These are phyloP conservation scores for Lasioglossum oenotherae DNA, from an alignment of 2,888 invertebrate genomes.

Conservation along the genomic window DNA sequence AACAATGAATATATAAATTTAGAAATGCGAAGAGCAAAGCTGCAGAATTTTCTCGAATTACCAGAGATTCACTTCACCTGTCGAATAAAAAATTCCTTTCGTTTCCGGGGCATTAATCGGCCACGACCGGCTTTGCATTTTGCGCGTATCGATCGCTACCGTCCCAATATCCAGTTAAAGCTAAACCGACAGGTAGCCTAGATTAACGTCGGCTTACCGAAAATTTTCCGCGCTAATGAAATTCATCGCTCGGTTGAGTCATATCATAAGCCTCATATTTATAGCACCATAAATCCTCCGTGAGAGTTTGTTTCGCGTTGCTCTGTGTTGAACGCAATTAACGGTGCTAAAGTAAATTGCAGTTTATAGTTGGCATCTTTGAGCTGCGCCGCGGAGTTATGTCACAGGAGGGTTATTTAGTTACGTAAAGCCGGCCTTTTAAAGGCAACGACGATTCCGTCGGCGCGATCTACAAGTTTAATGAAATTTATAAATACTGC, in stretches of 20 bases:
- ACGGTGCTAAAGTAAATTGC: constrained; percentile 42
- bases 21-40: neutral
- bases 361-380: constrained; percentile 30
- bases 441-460: neutral
- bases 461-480: neutral
- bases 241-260: constrained; percentile 58
- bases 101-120: constrained; percentile 6
- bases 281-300: constrained; percentile 57
- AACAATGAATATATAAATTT: neutral
- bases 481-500: neutral
- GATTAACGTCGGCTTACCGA: constrained; percentile 44
- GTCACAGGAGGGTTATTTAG: neutral
- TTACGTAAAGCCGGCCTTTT: constrained; percentile 3
- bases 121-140: neutral
- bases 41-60: neutral
- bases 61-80: neutral
- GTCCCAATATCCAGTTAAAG: constrained; percentile 45
- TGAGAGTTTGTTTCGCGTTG: constrained; percentile 17
- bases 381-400: constrained; percentile 23
- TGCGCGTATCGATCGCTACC: constrained; percentile 26
- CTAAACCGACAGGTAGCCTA: constrained; percentile 40
- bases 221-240: constrained; percentile 69
- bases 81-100: neutral
- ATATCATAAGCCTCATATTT: constrained; percentile 67
- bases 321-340: constrained; percentile 18